Conservation (phyloP, 2,888 invertebrate genomes). For the Antheraea assamensis region DNA sequence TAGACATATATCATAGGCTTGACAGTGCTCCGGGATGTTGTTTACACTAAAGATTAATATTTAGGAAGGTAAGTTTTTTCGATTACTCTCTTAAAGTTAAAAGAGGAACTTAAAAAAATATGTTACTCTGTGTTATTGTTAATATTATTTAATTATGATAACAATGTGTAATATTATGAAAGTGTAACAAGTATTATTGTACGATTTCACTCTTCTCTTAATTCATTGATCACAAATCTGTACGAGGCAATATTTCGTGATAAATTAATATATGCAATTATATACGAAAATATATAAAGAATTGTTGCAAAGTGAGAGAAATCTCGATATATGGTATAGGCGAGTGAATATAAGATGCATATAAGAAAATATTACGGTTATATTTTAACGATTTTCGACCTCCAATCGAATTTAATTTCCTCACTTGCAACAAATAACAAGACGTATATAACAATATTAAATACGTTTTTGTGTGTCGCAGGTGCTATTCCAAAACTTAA, state of each 20-base stretch:
- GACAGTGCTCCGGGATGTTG: conserved; percentile 8
- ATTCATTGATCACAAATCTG: conserved; percentile 72
- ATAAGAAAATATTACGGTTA: conserved; percentile 34
- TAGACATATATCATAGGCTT: conserved; percentile 27
- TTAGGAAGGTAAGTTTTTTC: conserved; percentile 38
- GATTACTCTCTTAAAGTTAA: conserved; percentile 44
- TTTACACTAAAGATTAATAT: conserved; percentile 4
- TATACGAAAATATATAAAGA: conserved; percentile 37
- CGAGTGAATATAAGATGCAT: conserved; percentile 25
- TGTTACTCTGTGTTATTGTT: conserved; percentile 63
- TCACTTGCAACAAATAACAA: conserved; percentile 41
- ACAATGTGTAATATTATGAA: conserved; percentile 75
- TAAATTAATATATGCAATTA: conserved; percentile 49
- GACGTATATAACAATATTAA: conserved; percentile 28
- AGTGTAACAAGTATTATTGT: conserved; percentile 79
- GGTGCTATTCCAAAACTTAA: conserved; percentile 69
- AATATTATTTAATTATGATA: conserved; percentile 64
- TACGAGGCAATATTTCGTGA: conserved; percentile 59
- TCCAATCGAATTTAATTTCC: conserved; percentile 64
- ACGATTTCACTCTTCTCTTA: conserved; percentile 75
- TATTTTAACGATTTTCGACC: conserved; percentile 35
- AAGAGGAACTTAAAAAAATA: conserved; percentile 72
- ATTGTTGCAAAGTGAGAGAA: neutral
- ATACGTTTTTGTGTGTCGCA: conserved; percentile 76
- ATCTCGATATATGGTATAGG: conserved; percentile 12